Base-by-base conservation (phyloP, 2,797 vertebrate genomes). In the Kryptolebias ocellatus region DNA sequence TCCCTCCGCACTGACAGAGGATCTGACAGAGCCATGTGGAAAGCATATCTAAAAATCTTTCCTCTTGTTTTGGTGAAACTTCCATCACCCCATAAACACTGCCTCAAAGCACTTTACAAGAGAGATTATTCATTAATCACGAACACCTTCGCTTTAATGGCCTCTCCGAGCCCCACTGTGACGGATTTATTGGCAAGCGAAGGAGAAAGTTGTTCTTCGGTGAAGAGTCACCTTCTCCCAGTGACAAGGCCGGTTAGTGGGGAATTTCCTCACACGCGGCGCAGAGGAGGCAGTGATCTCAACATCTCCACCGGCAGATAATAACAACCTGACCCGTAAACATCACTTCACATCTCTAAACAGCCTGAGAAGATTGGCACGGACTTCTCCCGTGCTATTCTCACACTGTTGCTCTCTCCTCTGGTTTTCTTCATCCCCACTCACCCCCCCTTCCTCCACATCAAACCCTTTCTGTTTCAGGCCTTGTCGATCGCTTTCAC, bases 221-320 rank as follows among this genome's bases (percentile, higher is more conserved):
- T 68, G 74, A 75, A 72, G 79, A 79, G 72, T 69, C 60, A 24
- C 64, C 77, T 80, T 83, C 68, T 78, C 71, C 62, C 60, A 72
- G 64, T 51, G 72, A 63, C 0, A 1, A 49, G 12, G 50, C 55
- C n/a, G 6, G 63, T 47, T 44, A 29, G 53, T 31, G 50, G 54
- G 67, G 56, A 81, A 79, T 84, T 71, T 71, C 61, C 68, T 50
- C 62, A 70, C 61, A 37, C 65, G 66, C 6, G 24, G 31, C 17
- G 24, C 18, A 11, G 70, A 76, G 47, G 50, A 79, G 37, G 20
- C 62, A 53, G 51, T 55, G 74, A 81, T 80, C 70, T 79, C 80
- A 79, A 51, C 4, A 1, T 83, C 65, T 88, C 80, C 83, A 83
- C 83, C 84, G 88, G 89, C 71, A 83, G 88, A 82, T 74, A 84